These are phyloP conservation scores for Cataglyphis cursor DNA, from an alignment of 2,888 invertebrate species.

Conservation along the genomic window DNA sequence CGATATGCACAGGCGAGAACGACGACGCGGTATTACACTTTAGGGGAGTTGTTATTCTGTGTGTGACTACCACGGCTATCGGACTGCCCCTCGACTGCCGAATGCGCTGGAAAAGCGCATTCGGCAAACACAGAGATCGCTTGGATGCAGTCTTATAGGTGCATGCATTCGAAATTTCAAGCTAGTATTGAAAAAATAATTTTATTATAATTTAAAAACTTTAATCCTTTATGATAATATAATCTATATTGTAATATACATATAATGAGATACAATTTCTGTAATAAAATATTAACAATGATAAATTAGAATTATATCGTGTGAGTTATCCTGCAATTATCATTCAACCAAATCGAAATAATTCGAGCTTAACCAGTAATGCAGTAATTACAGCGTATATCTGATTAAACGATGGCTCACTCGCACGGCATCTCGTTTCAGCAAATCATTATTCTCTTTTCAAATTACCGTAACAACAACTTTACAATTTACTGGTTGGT, in stretches of 20 bases:
- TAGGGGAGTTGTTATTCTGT: constrained; percentile 13
- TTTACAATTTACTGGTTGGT: not conserved
- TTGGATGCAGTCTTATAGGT: not conserved
- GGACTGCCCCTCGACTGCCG: not conserved
- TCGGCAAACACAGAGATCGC: not conserved
- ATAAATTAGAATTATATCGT: constrained; percentile 14
- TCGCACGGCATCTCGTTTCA: constrained; percentile 19
- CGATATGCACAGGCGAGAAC: constrained; percentile 11
- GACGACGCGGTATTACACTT: constrained; percentile 22
- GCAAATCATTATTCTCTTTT: constrained; percentile 51
- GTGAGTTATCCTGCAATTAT: constrained; percentile 15
- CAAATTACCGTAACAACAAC: constrained; percentile 39
- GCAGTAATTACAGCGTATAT: constrained; percentile 28
- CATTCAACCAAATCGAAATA: constrained; percentile 13
- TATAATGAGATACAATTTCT: not conserved
- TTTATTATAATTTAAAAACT: not conserved
- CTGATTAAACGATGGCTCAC: constrained; percentile 27
- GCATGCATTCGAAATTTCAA: not conserved
- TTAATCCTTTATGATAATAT: not conserved
- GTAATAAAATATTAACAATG: constrained; percentile 19
- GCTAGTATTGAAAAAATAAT: not conserved
- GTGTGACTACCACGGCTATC: constrained; percentile 41
- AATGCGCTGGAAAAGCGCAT: constrained; percentile 16
- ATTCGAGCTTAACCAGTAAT: constrained; percentile 8
- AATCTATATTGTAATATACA: not conserved